Base-by-base conservation (phyloP, 2,797 vertebrate genomes). In the Cetoscarus ocellatus region DNA sequence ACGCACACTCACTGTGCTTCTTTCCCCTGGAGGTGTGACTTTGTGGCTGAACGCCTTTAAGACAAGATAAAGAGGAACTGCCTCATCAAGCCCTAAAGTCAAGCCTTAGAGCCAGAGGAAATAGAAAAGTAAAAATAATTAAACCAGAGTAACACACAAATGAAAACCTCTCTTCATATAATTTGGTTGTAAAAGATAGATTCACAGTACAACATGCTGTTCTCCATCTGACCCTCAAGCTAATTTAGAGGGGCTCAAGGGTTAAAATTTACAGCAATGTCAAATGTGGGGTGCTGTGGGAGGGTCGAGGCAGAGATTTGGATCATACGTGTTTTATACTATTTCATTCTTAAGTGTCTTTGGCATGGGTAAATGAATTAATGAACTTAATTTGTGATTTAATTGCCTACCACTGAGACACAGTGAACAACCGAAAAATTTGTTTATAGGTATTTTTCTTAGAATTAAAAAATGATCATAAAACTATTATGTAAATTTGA, bases 201-300 rank as follows among this genome's bases (percentile, higher is more conserved):
- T 8, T 5, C 0, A 44, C 35, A n/a, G 61, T 18, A 57, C 19
- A 8, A 10, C 50, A 38, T 43, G 36, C 3, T 44, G 47, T 57
- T 39, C 14, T 53, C 49, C 56, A 68, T 56, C 62, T 38, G 27
- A 73, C 57, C 17, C 38, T 58, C 3, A 19, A 53, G 47, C 40
- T 11, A 75, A 47, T 63, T 8, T 56, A n/a, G 65, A 58, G 77
- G 58, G 63, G 45, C 67, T 67, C 38, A 67, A 45, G 70, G 68
- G 66, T 27, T 27, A 7, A 80, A 74, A 55, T 71, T 58, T 45
- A 62, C 15, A 55, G 64, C 47, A 12, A 13, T 63, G 43, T 53
- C 66, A 70, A 18, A 45, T 51, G 51, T 15, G 8, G 44, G 15
- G 44, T 18, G 7, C 48, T 43, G 19, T 44, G 40, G 15, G 44